phyloP scores from a whole-genome alignment of 2,888 invertebrate species.

The Euphydryas editha region DNA sequence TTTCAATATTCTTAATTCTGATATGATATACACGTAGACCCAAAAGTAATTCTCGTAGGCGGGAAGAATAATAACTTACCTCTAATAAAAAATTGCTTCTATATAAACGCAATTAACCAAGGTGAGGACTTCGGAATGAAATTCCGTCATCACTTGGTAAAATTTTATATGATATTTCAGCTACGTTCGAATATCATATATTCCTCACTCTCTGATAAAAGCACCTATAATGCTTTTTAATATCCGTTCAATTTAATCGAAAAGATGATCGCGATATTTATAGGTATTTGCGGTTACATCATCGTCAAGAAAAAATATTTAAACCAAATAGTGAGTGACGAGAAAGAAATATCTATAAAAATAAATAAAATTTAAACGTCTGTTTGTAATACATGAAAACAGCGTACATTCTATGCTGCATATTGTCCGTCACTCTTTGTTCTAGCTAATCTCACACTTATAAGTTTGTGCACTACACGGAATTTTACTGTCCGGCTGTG shows the following conservation, averaged over 20 bases:
- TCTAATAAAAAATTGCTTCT: conserved; percentile 44
- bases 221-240: neutral
- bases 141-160: conserved; percentile 43
- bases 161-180: conserved; percentile 33
- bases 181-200: conserved; percentile 4
- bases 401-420: too few species aligned
- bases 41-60: conserved; percentile 57
- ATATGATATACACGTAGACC: conserved; percentile 17
- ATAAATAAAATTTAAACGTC: too few species aligned
- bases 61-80: conserved; percentile 55
- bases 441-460: too few species aligned
- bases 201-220: conserved; percentile 4
- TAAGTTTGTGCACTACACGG: too few species aligned
- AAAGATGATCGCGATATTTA: neutral
- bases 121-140: conserved; percentile 43
- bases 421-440: too few species aligned
- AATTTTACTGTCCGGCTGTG: too few species aligned
- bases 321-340: neutral
- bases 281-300: neutral
- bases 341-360: too few species aligned
- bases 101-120: conserved; percentile 51
- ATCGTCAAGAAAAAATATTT: neutral
- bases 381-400: too few species aligned
- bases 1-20: neutral
- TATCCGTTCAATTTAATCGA: conserved; percentile 3